Evolutionary conservation across 2,113 vertebrate species (phyloP).

Genomic region (Ptychochromis oligacanthus): DNA sequence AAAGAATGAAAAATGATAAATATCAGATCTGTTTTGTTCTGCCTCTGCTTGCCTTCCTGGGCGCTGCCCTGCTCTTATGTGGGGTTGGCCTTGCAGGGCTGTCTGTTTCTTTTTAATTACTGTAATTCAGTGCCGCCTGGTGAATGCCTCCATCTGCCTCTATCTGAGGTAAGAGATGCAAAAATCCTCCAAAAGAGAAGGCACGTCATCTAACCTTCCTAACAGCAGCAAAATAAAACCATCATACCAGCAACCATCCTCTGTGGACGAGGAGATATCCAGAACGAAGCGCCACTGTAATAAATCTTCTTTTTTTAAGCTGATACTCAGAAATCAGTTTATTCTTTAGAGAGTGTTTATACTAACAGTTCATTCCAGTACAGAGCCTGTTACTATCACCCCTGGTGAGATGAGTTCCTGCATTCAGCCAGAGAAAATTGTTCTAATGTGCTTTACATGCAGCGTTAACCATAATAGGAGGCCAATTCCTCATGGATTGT

Average conservation of each 20-base stretch:
- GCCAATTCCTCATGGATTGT: constrained; percentile 9
- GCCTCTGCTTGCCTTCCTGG: constrained; percentile 5
- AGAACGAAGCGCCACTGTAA: background rate
- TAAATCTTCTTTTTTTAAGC: constrained; percentile 3
- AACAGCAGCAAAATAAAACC: constrained; percentile 3
- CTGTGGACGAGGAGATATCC: background rate
- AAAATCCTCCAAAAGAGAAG: constrained; percentile 2
- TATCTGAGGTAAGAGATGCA: constrained; percentile 48
- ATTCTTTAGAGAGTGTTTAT: background rate
- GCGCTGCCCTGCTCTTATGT: background rate
- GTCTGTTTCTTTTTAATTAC: constrained; percentile 65
- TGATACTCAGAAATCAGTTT: background rate
- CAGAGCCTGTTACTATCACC: background rate
- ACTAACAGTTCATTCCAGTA: constrained; percentile 1
- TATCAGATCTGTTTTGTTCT: constrained; percentile 17
- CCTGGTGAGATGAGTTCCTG: background rate
- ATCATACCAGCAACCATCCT: background rate
- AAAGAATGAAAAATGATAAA: constrained; percentile 38
- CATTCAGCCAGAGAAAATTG: constrained; percentile 22
- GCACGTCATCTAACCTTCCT: background rate
- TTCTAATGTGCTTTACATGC: constrained; percentile 35
- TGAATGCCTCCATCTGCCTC: constrained; percentile 57
- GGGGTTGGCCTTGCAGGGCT: constrained; percentile 4
- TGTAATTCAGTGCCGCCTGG: constrained; percentile 51
- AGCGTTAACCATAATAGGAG: constrained; percentile 1